phyloP scores from a whole-genome alignment of 2,113 vertebrate genomes.

The Chrysemys picta region DNA sequence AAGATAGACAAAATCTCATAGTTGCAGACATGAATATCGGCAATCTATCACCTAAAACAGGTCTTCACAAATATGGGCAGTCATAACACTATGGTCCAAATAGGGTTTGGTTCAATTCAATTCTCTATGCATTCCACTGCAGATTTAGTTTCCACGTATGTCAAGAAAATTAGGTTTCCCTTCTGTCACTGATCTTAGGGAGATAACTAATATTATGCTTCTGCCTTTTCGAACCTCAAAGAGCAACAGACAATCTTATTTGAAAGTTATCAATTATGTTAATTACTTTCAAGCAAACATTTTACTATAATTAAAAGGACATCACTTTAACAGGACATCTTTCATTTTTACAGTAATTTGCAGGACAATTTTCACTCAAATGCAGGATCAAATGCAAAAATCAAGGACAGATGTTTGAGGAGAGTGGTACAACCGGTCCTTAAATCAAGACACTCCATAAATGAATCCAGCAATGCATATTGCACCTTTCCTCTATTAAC shows the following conservation, averaged over 20 bases:
- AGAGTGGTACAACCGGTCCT: not conserved
- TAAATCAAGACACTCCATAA: not conserved
- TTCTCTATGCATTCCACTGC: not conserved
- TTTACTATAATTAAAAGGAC: not conserved
- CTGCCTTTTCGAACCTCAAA: too few relatives aligned
- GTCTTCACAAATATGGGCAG: not conserved
- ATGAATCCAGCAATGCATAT: not conserved
- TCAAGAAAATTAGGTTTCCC: not conserved
- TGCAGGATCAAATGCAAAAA: not conserved
- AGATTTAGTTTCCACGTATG: not conserved
- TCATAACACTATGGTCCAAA: not conserved
- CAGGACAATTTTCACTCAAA: not conserved
- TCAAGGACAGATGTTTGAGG: not conserved
- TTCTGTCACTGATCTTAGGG: not conserved
- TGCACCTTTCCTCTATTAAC: not conserved
- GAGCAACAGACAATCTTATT: too few relatives aligned
- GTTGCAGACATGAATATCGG: slow-evolving; percentile 7
- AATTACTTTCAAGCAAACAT: not conserved
- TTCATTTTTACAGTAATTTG: not conserved
- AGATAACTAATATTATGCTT: not conserved
- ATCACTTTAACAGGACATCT: not conserved
- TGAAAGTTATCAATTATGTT: too few relatives aligned
- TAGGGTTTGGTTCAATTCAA: not conserved
- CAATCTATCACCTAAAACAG: not conserved
- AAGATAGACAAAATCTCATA: not conserved